These are phyloP conservation scores for Sebastes fasciatus DNA, from an alignment of 2,113 vertebrate genomes.

Conservation along the genomic window DNA sequence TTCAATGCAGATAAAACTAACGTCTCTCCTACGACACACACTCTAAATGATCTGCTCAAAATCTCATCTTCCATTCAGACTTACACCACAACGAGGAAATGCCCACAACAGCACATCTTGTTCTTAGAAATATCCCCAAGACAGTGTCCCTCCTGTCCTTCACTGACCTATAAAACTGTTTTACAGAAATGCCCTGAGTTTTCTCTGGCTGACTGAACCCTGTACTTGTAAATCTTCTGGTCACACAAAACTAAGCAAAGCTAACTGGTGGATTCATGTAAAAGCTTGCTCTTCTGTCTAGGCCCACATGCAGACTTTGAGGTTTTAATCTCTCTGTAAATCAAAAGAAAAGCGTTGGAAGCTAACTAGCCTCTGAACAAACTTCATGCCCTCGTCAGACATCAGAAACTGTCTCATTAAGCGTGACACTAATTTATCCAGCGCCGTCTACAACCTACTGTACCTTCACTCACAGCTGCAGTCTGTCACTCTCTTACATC, in stretches of 20 bases:
- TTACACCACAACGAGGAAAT: neutral
- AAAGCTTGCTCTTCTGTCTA: neutral
- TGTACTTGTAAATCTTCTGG: neutral
- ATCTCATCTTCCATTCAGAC: neutral
- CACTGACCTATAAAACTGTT: neutral
- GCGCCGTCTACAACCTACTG: neutral
- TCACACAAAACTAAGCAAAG: neutral
- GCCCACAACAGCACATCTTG: neutral
- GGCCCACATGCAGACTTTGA: neutral
- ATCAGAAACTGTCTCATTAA: conserved; percentile 14
- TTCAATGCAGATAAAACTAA: neutral
- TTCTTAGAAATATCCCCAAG: conserved; percentile 4
- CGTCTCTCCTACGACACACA: neutral
- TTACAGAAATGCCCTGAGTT: neutral
- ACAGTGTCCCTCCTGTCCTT: neutral
- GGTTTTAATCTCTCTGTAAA: neutral
- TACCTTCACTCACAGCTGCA: conserved; percentile 32
- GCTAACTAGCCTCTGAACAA: conserved; percentile 12
- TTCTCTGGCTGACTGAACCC: neutral
- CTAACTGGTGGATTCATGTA: neutral
- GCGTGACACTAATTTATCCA: conserved; percentile 14
- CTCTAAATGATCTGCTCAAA: neutral
- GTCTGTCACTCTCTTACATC: conserved; percentile 5
- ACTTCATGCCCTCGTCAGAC: neutral
- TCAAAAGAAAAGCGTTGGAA: conserved; percentile 3